Evolutionary conservation across 2,113 vertebrate species (phyloP), one percentile per base, ranked within the genome.

Genomic region (Festucalex cinctus): DNA sequence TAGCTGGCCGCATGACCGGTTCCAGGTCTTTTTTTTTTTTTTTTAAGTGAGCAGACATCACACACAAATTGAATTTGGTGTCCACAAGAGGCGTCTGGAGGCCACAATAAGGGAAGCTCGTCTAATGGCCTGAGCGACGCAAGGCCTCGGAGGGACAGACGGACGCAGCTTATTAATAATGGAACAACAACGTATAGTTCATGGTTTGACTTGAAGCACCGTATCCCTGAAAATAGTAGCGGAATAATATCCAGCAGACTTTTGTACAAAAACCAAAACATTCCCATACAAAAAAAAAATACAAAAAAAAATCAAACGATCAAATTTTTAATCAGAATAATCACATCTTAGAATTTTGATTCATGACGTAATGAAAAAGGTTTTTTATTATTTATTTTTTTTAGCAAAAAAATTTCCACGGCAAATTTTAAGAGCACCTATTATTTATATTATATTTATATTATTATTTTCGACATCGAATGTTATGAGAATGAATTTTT

Each of bases 141-240:
- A 39, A 83, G 76, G 78, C 83, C 1, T 78, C 66, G 75, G 69
- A 76, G 68, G 79, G 70, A 17, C 75, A 71, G 77, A 81, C 68
- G 64, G 64, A 81, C 78, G 76, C 75, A 65, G 74, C 71, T 68
- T 54, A 63, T 89, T 77, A 90, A 86, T 88, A 91, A 89, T 87
- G 81, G 58, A 78, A 58, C 26, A 5, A 13, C 54, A 57, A 32
- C 54, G 13, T 57, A 57, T 32, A 57, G 54, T 57, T 57, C 54
- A 57, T 57, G 54, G 6, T 57, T 57, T 3, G 13, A 32, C 54
- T 57, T 57, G 26, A 57, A 32, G 24, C 14, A 19, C 26, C 26
- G 32, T 17, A 57, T 32, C 26, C 26, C 26, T 32, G 51, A 26
- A 57, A 16, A 32, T 28, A 32, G 54, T 57, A 13, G 14, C 32